Base-by-base conservation (phyloP, 2,113 vertebrate genomes). In the Pelvicachromis taeniatus region DNA sequence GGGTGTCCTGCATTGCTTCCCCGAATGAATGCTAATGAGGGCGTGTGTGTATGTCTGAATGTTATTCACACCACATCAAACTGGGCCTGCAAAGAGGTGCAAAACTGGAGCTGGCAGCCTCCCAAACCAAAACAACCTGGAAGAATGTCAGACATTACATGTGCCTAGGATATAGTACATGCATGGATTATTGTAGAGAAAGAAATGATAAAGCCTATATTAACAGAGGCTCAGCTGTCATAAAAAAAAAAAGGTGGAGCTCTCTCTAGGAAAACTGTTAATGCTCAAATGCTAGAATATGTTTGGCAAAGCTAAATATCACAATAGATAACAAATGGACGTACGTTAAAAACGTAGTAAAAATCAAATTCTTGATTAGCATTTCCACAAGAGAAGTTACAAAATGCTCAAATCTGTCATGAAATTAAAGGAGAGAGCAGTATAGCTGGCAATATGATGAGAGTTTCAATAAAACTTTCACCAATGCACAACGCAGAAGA, bases 11-110 rank as follows among this genome's bases (percentile, higher is more conserved):
- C 91, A 89, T 92, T 86, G 85, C 92, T 89, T 91, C 90, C 78
- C 86, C 91, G 92, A 94, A 94, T 94, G 93, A 94, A 92, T 95
- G 94, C 94, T 94, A 95, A 95, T 95, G 94, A 95, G 92, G 94
- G 94, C 92, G 91, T 94, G 94, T 95, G 95, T 94, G 92, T 95
- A 91, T 92, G 94, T 96, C 92, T 95, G 92, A 95, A 95, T 95
- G 95, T 95, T 96, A 95, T 95, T 96, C 94, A 96, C 95, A 96
- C 94, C 95, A 94, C 94, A 96, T 96, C 95, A 96, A 95, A 95
- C 94, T 95, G 95, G 88, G 94, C 93, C 91, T 94, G 93, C 94
- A 95, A 95, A 94, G 95, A 95, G 94, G 95, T 95, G 94, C 95
- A 95, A 95, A 96, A 95, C 95, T 94, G 90, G 91, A 86, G 82